A percentile compares a stretch with the other conserved stretches of the same genome.
Conservation (phyloP, 2,888 invertebrate species). For the Lepidonotus clava region DNA sequence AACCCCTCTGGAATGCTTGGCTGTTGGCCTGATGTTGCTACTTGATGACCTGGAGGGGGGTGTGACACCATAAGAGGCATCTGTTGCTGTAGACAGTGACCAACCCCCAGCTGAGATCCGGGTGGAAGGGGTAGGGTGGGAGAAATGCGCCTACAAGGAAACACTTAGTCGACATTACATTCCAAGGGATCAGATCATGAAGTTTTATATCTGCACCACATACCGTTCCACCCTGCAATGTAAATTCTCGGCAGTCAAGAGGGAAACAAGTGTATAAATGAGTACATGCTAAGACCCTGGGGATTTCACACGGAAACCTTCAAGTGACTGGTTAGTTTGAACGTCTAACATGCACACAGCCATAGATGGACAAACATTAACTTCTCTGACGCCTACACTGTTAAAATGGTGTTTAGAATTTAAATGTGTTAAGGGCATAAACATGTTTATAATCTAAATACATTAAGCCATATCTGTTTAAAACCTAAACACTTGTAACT, state of each 20-base stretch:
- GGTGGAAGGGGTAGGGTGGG: not conserved
- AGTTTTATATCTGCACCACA: not conserved
- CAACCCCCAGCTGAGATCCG: not conserved
- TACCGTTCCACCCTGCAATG: not conserved
- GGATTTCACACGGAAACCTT: not conserved
- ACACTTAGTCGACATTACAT: not conserved
- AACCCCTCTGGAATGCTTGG: not conserved
- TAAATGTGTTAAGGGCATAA: too few relatives aligned
- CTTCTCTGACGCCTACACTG: too few relatives aligned
- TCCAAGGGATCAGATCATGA: not conserved
- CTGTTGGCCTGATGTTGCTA: not conserved
- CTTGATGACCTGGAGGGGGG: not conserved
- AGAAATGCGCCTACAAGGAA: not conserved
- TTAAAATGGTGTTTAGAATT: too few relatives aligned
- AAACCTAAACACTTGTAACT: too few relatives aligned
- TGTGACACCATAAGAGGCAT: not conserved
- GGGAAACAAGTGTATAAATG: not conserved
- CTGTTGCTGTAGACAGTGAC: not conserved
- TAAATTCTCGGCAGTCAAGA: not conserved
- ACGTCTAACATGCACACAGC: not conserved
- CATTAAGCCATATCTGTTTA: too few relatives aligned
- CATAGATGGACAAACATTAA: not conserved
- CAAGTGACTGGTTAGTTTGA: not conserved
- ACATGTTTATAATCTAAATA: too few relatives aligned
- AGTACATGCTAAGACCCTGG: not conserved